A percentile compares a stretch with the other conserved stretches of the same genome.
Conservation (phyloP, 2,888 invertebrate genomes). For the Coelogynopora nodosa region DNA sequence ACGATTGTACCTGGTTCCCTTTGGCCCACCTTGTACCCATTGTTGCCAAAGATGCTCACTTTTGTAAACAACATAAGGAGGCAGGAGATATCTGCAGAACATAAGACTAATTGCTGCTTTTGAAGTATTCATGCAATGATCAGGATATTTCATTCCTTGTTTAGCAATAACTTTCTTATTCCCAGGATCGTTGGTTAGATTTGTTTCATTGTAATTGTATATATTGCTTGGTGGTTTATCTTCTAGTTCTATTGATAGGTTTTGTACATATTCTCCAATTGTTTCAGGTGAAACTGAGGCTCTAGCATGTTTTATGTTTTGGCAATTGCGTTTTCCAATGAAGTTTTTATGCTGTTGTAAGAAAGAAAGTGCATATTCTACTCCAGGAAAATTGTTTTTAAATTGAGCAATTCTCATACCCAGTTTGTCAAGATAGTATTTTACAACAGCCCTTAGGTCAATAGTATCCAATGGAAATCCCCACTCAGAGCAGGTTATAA, state of each 20-base stretch:
- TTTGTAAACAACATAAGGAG: conserved; percentile 62
- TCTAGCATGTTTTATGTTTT: background rate
- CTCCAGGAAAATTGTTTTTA: background rate
- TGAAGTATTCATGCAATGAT: conserved; percentile 54
- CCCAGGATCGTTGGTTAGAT: conserved; percentile 8
- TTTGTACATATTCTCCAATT: background rate
- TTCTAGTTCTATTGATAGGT: background rate
- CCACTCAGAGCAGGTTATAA: conserved; percentile 7
- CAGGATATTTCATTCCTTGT: conserved; percentile 55
- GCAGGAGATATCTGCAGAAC: conserved; percentile 57
- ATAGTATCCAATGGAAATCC: background rate
- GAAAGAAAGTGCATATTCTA: background rate
- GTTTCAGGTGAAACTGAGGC: background rate
- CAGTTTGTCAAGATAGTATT: conserved; percentile 10
- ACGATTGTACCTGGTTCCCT: conserved; percentile 56
- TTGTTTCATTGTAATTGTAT: conserved; percentile 26
- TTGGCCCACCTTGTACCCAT: conserved; percentile 60
- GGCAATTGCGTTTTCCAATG: background rate
- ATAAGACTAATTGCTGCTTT: conserved; percentile 56
- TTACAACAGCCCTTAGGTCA: background rate
- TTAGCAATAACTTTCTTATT: conserved; percentile 9
- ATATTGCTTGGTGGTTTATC: background rate
- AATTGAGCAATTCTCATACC: background rate
- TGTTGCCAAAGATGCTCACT: conserved; percentile 57
- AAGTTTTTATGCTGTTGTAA: background rate